Base-by-base conservation (phyloP, 2,797 vertebrate species). In the Macroramphosus scolopax region DNA sequence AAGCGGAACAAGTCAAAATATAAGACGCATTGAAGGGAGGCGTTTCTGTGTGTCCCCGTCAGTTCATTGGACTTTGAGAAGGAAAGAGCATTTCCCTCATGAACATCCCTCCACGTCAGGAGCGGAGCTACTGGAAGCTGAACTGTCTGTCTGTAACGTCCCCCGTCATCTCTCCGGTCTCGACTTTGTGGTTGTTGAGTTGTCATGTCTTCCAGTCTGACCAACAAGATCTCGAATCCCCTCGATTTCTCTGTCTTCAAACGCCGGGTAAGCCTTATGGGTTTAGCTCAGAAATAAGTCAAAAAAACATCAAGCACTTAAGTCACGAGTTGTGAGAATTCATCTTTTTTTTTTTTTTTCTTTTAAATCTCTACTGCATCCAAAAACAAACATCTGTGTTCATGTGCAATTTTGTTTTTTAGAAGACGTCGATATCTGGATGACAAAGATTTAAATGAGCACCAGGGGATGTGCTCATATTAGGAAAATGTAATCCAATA, bases 121-220 rank as follows among this genome's bases (percentile, higher is more conserved):
- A n/a, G n/a, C n/a, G n/a, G n/a, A n/a, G n/a, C n/a, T n/a, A n/a
- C n/a, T n/a, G n/a, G n/a, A n/a, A n/a, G n/a, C n/a, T n/a, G n/a
- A n/a, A n/a, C n/a, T n/a, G n/a, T 47, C 57, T 47, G 63, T 72
- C 68, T 72, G 46, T 30, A 47, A 53, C 3, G 60, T 33, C 10
- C 58, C 4, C n/a, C n/a, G 60, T 63, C 72, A 25, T 22, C 12
- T 39, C 68, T 79, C 49, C 0, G 16, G 51, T 70, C 65, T 59
- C 59, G 64, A 67, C 62, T 74, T 49, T 49, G 64, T 80, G 17
- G 36, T 60, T 10, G 49, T 69, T 49, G 14, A 30, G 36, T 71
- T 17, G 43, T 81, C 63, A 70, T 17, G 82, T 85, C 83, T 80
- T 82, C 77, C 79, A 77, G 70, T 76, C 53, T 55, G 63, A 82